Base-by-base conservation (phyloP, 1,140 invertebrate genomes). In the Tribolium castaneum region DNA sequence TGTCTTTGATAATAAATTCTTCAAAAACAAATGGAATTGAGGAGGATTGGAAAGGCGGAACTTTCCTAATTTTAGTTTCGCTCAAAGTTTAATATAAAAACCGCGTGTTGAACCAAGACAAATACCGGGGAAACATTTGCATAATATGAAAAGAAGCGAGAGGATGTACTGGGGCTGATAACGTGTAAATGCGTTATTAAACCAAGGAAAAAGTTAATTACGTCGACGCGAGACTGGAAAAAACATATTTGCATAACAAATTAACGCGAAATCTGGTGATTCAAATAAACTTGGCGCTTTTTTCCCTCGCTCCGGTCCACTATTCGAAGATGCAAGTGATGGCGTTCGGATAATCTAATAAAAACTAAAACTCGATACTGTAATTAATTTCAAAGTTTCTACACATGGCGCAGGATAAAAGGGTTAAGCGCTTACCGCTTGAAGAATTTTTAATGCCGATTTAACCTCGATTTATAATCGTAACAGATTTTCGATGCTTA, bases 161-260 rank as follows among this genome's bases (percentile, higher is more conserved):
- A 66, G 59, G 59, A 66, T 66, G 59, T 66, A 66, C 59, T 45
- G 45, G 25, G 12, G 25, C 59, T 35, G 59, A 66, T 66, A 66
- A 66, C 59, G 59, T 66, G 59, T 66, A 66, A 66, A 66, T 66
- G 59, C 59, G 59, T 66, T 66, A 66, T 66, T 66, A 66, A 66
- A 66, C 59, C 59, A 66, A 66, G 59, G 59, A 66, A 66, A 66
- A 66, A 66, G 59, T 66, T 66, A 66, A 66, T 66, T 66, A 66
- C 59, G 54, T 12, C 54, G 30, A 66, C 34, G 59, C 59, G 59
- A 66, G 59, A 39, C 59, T n/a, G 30, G 34, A 66, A 66, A 66
- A 66, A 66, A 34, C 59, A 66, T 66, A 66, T 66, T 66, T 66
- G 59, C 59, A 66, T 66, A 66, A 66, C 30, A 66, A 66, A 66